Evolutionary conservation across 23 tunicate species (phyloP).

Genomic region (Ciona savignyi): DNA sequence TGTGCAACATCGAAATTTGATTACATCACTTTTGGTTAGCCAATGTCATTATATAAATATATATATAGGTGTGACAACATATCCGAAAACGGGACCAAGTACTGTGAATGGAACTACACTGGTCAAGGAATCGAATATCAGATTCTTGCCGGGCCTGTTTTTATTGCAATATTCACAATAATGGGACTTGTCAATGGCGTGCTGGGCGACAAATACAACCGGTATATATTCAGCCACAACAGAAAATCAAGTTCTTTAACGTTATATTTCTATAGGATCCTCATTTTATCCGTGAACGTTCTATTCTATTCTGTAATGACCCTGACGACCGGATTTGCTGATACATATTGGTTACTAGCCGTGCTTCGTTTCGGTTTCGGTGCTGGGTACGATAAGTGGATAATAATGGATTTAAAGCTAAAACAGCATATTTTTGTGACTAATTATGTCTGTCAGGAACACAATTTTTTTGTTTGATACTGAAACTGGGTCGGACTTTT

Average conservation of each 20-base stretch:
- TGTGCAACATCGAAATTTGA: background rate
- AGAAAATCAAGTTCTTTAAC: too few species aligned
- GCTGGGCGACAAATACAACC: conserved; percentile 71
- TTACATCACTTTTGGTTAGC: too few species aligned
- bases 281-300: too few species aligned
- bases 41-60: too few species aligned
- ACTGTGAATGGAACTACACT: conserved; percentile 71
- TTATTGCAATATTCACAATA: conserved; percentile 82
- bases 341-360: background rate
- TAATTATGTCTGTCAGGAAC: too few species aligned
- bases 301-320: background rate
- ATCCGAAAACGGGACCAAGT: background rate
- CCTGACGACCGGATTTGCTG: background rate
- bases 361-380: background rate
- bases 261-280: too few species aligned
- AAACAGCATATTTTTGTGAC: background rate
- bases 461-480: too few species aligned
- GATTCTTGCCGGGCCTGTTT: conserved; percentile 79
- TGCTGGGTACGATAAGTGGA: background rate
- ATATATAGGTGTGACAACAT: background rate
- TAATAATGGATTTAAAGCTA: too few species aligned
- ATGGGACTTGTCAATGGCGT: conserved; percentile 68
- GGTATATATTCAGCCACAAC: conserved; percentile 25
- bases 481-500: too few species aligned
- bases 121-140: conserved; percentile 88